Percentiles rank a stretch among this genome's conserved stretches.
Conservation (phyloP, 1,140 invertebrate genomes). For the Trissolcus basalis region DNA sequence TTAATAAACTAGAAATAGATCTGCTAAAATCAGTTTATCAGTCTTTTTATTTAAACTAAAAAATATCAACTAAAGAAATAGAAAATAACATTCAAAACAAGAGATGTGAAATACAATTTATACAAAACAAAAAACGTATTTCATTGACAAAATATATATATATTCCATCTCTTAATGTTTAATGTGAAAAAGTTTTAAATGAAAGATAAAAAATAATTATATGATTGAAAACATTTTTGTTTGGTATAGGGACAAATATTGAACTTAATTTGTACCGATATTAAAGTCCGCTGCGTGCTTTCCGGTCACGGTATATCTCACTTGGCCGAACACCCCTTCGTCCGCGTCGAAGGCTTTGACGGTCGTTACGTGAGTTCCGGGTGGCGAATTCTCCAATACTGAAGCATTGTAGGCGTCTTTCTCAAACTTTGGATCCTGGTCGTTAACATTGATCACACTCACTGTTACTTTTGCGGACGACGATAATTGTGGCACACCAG, state of each 20-base stretch:
- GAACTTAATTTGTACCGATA: conserved; percentile 75
- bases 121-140: no score
- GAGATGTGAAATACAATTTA: no score
- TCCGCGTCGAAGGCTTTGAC: conserved; percentile 86
- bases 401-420: conserved; percentile 81
- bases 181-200: no score
- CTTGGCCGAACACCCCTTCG: conserved; percentile 82
- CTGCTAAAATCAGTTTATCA: no score
- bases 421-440: conserved; percentile 88
- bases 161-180: no score
- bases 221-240: no score
- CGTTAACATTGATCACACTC: conserved; percentile 89
- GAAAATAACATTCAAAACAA: no score
- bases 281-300: conserved; percentile 83
- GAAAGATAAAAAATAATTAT: no score
- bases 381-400: conserved; percentile 85
- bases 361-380: conserved; percentile 81
- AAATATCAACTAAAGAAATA: no score
- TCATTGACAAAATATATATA: no score
- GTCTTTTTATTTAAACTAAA: no score
- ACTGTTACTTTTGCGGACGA: conserved; percentile 85
- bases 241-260: background rate
- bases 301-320: conserved; percentile 87
- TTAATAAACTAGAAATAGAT: no score
- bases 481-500: conserved; percentile 87